Evolutionary conservation across 2,797 vertebrate species (phyloP), one percentile per base, ranked within the genome.

Genomic region (Gypaetus barbatus): DNA sequence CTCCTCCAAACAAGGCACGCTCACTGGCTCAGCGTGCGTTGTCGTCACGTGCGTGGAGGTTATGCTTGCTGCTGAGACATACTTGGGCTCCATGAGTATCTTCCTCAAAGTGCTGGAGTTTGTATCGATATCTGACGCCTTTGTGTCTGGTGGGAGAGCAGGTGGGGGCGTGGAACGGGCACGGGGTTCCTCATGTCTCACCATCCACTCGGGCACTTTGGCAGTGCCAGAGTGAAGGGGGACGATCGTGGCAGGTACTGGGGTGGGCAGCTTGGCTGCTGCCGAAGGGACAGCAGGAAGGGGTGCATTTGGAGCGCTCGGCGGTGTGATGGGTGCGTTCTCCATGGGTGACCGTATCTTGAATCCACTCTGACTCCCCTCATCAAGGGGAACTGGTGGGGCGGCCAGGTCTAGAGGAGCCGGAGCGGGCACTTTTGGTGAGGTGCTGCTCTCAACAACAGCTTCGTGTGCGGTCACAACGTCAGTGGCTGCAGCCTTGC

Each of bases 51-150:
- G 97, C 0, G 99, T 99, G 68, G 99, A 98, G 82, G 98, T 98
- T 83, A 98, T 97, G 58, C 98, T 98, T 4, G 99, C 98, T 0
- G 99, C 98, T 1, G 99, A 99, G 8, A 99, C 99, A 0, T 99
- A 99, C 86, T 99, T 99, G 43, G 99, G 99, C 97, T 99, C 99
- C 99, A 99, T 99, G 84, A 99, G 98, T 83, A 99, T 99, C 97
- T 99, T 99, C 90, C 99, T 98, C 97, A 99, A 97, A 2, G 99
- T 99, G 96, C 99, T 99, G 46, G 99, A 99, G 96, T 98, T 99
- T 3, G 99, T 98, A 89, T 99, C 99, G 2, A 99, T 97, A 75
- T 99, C 99, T 0, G 99, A 99, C 0, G 99, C 99, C 97, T 99
- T 99, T 0, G 99, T 99, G 95, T 99, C 99, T 0, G 99, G 99